Evolutionary conservation across 1,140 invertebrate species (phyloP), one percentile per base, ranked within the genome.

Genomic region (Acromyrmex echinatior): DNA sequence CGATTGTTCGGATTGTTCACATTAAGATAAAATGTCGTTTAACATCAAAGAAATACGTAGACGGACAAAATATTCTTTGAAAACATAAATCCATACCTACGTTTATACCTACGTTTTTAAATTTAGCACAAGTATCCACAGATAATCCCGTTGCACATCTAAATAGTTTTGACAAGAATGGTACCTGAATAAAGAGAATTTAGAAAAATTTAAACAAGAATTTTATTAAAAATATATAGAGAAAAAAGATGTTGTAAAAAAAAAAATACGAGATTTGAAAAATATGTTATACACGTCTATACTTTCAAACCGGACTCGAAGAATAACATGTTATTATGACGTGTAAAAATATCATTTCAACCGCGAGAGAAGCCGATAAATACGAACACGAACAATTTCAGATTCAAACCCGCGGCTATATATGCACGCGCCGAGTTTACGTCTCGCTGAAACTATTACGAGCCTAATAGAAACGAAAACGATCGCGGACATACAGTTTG

Each of bases 391-490:
- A 25, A 82, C 39, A 49, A 82, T 73, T 71, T 81, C 51, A 49
- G 79, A 81, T 60, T 73, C 53, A 28, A 31, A 45, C 31, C 35
- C 51, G 35, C 65, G 68, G 68, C 66, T 82, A 31, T 62, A 21
- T 49, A 51, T 12, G 35, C 7, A 35, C 53, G 68, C 39, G 51
- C 14, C 56, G 56, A 51, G 56, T 63, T 84, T 84, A 76, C 58
- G 80, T 76, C 80, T 84, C 56, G 80, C 28, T 76, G 56, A 76
- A 76, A 74, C 70, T 84, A 76, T 84, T 84, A 76, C 70, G 80
- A 84, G 39, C 35, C 25, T 74, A 86, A 88, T 86, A 91, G 87
- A 91, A 82, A 65, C 58, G 81, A 84, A 78, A 51, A 87, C 49
- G 73, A 62, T 53, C 60, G 63, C 49, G 82, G 35, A 28, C 35